Evolutionary conservation across 2,888 invertebrate genomes (phyloP), one percentile per base, ranked within the genome.

Genomic region (Teinopalpus imperialis): DNA sequence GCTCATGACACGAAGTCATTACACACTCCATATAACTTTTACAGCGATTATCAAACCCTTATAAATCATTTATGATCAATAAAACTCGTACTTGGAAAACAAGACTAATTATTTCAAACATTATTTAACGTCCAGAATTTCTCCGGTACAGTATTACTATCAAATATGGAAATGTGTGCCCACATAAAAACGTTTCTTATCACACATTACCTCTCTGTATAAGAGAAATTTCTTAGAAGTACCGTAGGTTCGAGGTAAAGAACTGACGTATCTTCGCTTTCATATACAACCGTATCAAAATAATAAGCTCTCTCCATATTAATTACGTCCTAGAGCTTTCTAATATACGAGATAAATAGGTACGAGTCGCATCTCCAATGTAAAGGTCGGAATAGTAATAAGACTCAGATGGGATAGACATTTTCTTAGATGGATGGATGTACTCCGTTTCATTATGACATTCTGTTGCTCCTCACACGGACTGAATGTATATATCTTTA

Each of bases 301-400:
- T 85, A 85, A 83, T 81, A 81, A 78, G 79, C 80, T 78, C 70
- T 77, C 77, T 81, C 70, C 62, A 77, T 83, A 78, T 85, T 85
- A 83, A 87, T 87, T 78, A 75, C 74, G 69, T 75, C 74, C 80
- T 77, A 78, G 73, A 79, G 61, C 79, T 79, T 77, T 78, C 74
- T 76, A 75, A 66, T 63, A 64, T 53, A 54, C 36, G 66, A 80
- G 76, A 78, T 80, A 80, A 77, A 78, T 78, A 69, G 68, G 59
- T 49, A 49, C 58, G 54, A 69, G 66, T 60, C 52, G 50, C 57
- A 55, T 59, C 57, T 59, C 49, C 51, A 31, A 32, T 48, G 54
- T 68, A 71, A 81, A 71, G 74, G 74, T 70, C 58, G 66, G 69
- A 67, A 34, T 56, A 55, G 67, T 75, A 77, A 77, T 77, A 73